phyloP scores from a whole-genome alignment of 2,797 vertebrate species.

The Austrolebias charrua region DNA sequence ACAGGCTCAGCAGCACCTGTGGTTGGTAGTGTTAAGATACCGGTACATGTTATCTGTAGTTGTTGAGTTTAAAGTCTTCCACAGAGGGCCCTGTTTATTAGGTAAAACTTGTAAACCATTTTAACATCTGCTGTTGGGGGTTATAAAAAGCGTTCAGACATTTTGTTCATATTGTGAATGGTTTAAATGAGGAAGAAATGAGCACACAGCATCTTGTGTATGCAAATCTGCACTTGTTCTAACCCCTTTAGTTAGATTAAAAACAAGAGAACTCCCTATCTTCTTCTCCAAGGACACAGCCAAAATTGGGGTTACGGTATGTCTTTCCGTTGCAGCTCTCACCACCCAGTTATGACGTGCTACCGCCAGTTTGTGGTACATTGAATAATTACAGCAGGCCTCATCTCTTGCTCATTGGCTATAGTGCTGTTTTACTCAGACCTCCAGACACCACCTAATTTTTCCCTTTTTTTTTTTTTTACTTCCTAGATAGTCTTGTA shows the following conservation, averaged over 20 bases:
- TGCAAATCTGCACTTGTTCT: conserved; percentile 65
- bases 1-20: no score
- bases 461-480: conserved; percentile 23
- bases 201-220: conserved; percentile 52
- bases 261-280: conserved; percentile 53
- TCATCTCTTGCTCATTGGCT: conserved; percentile 55
- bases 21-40: no score
- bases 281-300: conserved; percentile 31
- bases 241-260: conserved; percentile 46
- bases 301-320: conserved; percentile 46
- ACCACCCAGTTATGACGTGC: conserved; percentile 67
- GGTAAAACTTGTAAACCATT: conserved; percentile 23
- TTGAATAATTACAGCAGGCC: conserved; percentile 59
- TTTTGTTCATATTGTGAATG: conserved; percentile 62
- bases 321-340: conserved; percentile 68
- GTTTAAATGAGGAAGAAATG: conserved; percentile 68
- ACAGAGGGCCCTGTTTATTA: conserved; percentile 20
- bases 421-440: conserved; percentile 33
- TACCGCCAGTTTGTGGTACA: conserved; percentile 59
- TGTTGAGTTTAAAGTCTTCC: conserved; percentile 9
- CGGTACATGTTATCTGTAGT: no score
- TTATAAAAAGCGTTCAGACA: conserved; percentile 53
- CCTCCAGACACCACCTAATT: conserved; percentile 10
- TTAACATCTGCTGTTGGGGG: conserved; percentile 14
- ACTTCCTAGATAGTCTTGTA: conserved; percentile 9